Percentiles rank a stretch among this genome's conserved stretches.
Evolutionary conservation across 2,888 invertebrate genomes (phyloP).

Genomic region (Drosophila anceps): DNA sequence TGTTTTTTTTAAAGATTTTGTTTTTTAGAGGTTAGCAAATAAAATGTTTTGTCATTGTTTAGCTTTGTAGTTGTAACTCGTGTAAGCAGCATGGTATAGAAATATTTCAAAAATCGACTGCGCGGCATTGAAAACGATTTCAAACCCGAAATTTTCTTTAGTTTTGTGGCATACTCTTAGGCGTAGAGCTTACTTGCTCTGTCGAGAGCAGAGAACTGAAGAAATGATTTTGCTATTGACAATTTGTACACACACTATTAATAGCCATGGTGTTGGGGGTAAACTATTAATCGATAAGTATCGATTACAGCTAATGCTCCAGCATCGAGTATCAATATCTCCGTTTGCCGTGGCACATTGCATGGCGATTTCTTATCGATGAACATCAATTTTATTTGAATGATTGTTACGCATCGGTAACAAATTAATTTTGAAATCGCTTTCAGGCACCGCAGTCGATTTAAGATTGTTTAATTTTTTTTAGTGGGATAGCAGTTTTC

Average conservation of each 20-base stretch:
- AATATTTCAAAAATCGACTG: slow-evolving; percentile 33
- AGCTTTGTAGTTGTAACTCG: slow-evolving; percentile 60
- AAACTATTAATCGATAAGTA: not conserved
- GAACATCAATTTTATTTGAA: not conserved
- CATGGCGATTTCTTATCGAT: not conserved
- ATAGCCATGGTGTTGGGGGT: not conserved
- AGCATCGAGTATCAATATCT: no score
- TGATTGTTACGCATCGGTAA: not conserved
- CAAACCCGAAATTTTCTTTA: not conserved
- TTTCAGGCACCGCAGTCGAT: slow-evolving; percentile 8
- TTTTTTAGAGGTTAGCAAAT: slow-evolving; percentile 49
- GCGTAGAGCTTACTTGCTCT: not conserved
- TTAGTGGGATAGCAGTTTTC: slow-evolving; percentile 68
- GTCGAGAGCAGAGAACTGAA: not conserved
- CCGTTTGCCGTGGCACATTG: not conserved
- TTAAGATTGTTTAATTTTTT: slow-evolving; percentile 7
- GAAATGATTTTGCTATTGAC: not conserved
- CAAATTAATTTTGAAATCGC: not conserved
- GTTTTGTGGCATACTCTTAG: slow-evolving; percentile 12
- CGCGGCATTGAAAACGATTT: slow-evolving; percentile 16
- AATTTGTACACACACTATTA: no score
- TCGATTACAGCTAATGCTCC: not conserved
- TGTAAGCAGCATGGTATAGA: slow-evolving; percentile 60
- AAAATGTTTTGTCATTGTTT: slow-evolving; percentile 42
- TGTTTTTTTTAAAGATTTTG: not conserved